phyloP scores from a whole-genome alignment of 2,113 vertebrate genomes.

The Laticauda colubrina region DNA sequence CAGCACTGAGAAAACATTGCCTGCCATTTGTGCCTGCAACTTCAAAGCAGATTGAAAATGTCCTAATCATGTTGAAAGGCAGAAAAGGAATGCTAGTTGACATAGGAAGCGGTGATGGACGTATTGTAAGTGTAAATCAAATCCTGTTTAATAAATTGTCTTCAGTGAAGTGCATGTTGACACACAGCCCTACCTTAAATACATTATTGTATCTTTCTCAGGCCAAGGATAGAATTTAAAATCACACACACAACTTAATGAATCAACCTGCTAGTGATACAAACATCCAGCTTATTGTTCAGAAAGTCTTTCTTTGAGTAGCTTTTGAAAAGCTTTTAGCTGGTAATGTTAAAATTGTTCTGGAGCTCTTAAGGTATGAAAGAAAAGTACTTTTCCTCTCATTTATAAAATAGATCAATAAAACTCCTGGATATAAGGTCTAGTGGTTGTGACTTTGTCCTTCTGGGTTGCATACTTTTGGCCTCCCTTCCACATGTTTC shows the following conservation, averaged over 20 bases:
- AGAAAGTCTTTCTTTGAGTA: neutral
- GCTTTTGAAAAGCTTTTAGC: neutral
- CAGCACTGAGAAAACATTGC: conserved; percentile 85
- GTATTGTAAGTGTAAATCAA: conserved; percentile 78
- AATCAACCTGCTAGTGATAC: neutral
- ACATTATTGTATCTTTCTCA: neutral
- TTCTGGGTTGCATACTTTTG: neutral
- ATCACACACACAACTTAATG: neutral
- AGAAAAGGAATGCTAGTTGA: conserved; percentile 83
- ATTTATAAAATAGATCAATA: neutral
- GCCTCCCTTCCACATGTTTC: neutral
- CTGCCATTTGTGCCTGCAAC: conserved; percentile 94
- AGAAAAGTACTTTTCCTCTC: neutral
- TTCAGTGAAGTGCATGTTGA: neutral
- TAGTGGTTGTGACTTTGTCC: neutral
- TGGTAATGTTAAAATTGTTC: neutral
- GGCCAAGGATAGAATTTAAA: neutral
- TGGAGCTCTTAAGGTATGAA: neutral
- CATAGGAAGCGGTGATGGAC: conserved; percentile 92
- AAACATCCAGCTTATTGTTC: neutral
- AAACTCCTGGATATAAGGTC: neutral
- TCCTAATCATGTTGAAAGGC: conserved; percentile 74
- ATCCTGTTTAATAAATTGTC: neutral
- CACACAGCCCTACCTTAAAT: neutral
- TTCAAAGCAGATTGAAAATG: conserved; percentile 80